Conservation (phyloP, 2,113 vertebrate species). For the Odobenus rosmarus region DNA sequence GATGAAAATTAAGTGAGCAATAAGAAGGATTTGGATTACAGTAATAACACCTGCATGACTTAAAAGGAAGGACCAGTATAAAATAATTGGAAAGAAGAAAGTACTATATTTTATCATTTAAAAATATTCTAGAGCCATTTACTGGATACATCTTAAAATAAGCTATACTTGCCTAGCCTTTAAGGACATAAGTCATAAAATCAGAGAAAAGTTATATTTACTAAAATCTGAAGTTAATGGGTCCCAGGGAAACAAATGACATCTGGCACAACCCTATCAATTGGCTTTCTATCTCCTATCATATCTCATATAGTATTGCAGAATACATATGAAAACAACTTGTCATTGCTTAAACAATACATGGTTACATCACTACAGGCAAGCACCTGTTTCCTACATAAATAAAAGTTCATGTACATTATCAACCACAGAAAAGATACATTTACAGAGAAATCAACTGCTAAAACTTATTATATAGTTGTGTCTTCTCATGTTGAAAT, state of each 20-base stretch:
- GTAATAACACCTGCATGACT: background rate
- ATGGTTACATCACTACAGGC: accelerated
- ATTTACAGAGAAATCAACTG: background rate
- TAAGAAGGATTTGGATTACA: background rate
- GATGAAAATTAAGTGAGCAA: background rate
- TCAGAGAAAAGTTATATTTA: background rate
- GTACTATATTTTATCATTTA: background rate
- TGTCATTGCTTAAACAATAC: background rate
- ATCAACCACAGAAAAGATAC: background rate
- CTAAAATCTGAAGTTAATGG: background rate
- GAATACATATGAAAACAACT: background rate
- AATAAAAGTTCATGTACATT: background rate
- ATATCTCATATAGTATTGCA: background rate
- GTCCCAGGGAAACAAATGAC: background rate
- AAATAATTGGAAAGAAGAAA: background rate
- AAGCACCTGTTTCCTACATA: background rate
- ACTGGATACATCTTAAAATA: background rate
- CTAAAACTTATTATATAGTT: background rate
- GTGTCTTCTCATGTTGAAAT: background rate
- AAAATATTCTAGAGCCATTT: background rate
- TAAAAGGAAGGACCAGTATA: background rate
- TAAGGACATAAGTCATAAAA: background rate
- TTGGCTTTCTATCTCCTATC: background rate
- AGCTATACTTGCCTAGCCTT: background rate
- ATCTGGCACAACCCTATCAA: background rate